These are phyloP conservation scores for Orientallactaga bullata DNA, from an alignment of 2,113 vertebrate species.

Conservation along the genomic window DNA sequence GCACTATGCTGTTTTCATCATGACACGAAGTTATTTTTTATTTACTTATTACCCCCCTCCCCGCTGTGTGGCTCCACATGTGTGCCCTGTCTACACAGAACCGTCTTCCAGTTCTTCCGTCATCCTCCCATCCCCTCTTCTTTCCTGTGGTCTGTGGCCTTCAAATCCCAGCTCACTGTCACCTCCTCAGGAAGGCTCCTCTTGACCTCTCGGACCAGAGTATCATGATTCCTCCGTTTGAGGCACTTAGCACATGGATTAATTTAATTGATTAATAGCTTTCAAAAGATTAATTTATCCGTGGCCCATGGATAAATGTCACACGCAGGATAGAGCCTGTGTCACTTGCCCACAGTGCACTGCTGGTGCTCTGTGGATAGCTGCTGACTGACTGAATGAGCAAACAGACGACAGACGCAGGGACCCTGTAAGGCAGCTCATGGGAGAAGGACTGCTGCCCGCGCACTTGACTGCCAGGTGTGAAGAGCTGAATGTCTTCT, in stretches of 20 bases:
- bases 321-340: neutral
- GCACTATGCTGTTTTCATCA: neutral
- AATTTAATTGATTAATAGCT: too few species aligned
- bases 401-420: neutral
- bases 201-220: neutral
- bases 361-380: neutral
- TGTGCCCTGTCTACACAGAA: neutral
- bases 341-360: neutral
- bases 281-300: too few species aligned
- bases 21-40: neutral
- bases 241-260: neutral
- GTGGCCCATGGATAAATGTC: too few species aligned
- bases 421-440: too few species aligned
- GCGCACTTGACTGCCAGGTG: neutral
- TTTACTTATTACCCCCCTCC: neutral
- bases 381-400: neutral
- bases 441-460: neutral
- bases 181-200: neutral
- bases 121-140: neutral
- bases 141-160: neutral
- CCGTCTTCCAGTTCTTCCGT: neutral
- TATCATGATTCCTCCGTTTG: neutral
- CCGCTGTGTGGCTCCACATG: neutral
- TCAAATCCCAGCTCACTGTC: neutral
- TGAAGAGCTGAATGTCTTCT: neutral